A percentile compares a stretch with the other conserved stretches of the same genome.
phyloP scores from a whole-genome alignment of 2,113 vertebrate genomes.

The Nothoprocta pentlandii region DNA sequence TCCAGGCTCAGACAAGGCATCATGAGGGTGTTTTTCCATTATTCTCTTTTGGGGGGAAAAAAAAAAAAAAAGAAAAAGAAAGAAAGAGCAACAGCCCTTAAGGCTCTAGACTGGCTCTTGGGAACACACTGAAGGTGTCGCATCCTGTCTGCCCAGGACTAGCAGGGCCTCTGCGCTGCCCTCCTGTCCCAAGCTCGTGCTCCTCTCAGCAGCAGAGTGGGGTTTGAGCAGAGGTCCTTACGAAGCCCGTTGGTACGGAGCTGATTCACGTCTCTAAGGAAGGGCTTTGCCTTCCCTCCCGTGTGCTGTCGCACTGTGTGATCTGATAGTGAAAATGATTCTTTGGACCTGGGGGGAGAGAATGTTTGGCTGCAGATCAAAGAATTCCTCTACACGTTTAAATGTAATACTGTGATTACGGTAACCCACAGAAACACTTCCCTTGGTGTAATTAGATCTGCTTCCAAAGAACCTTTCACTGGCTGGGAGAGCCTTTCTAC shows the following conservation, averaged over 20 bases:
- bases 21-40: neutral
- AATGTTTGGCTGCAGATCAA: neutral
- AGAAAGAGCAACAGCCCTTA: neutral
- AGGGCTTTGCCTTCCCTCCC: rapidly evolving
- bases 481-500: neutral
- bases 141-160: neutral
- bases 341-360: neutral
- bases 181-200: no score
- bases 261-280: neutral
- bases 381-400: neutral
- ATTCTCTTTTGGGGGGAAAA: neutral
- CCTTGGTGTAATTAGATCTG: rapidly evolving
- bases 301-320: no score
- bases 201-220: neutral
- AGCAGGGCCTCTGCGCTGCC: neutral
- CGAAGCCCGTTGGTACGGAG: neutral
- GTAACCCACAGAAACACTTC: neutral
- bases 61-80: no score
- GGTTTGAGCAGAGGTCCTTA: neutral
- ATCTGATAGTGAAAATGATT: neutral
- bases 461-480: rapidly evolving
- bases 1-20: rapidly evolving
- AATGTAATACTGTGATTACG: neutral
- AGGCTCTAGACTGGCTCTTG: neutral
- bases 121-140: neutral